Conservation (phyloP, 2,113 vertebrate species). For the Pholis gunnellus region DNA sequence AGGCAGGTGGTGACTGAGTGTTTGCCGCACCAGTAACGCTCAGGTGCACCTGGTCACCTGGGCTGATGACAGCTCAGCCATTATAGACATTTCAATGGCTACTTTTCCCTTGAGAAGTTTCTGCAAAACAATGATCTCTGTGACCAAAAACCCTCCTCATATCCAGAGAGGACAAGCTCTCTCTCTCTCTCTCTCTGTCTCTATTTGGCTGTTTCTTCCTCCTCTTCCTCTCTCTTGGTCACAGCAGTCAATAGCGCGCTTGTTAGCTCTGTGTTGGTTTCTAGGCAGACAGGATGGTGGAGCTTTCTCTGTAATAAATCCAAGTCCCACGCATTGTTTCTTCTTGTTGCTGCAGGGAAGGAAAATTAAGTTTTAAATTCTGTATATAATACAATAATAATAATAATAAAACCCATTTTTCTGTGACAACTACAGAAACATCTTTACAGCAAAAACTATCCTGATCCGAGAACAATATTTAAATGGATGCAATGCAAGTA, state of each 20-base stretch:
- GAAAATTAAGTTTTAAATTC: not conserved
- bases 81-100: slow-evolving; percentile 41
- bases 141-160: slow-evolving; percentile 23
- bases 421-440: not conserved
- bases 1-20: slow-evolving; percentile 30
- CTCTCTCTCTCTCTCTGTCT: not conserved
- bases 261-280: slow-evolving; percentile 28
- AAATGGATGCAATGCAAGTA: not conserved
- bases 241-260: slow-evolving; percentile 39
- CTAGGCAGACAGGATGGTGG: slow-evolving; percentile 34
- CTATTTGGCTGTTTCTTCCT: slow-evolving; percentile 15
- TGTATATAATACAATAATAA: not conserved
- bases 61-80: slow-evolving; percentile 50
- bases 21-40: slow-evolving; percentile 15
- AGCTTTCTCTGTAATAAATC: slow-evolving; percentile 42
- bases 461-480: not conserved
- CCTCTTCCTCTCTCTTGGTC: slow-evolving; percentile 28
- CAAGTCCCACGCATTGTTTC: slow-evolving; percentile 32
- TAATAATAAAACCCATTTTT: not conserved
- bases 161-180: slow-evolving; percentile 29
- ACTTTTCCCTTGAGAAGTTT: slow-evolving; percentile 39
- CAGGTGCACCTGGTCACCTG: slow-evolving; percentile 56
- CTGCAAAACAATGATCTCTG: slow-evolving; percentile 61
- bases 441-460: not conserved
- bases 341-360: slow-evolving; percentile 28